These are phyloP conservation scores for Menidia menidia DNA, from an alignment of 2,797 vertebrate species.

Conservation along the genomic window DNA sequence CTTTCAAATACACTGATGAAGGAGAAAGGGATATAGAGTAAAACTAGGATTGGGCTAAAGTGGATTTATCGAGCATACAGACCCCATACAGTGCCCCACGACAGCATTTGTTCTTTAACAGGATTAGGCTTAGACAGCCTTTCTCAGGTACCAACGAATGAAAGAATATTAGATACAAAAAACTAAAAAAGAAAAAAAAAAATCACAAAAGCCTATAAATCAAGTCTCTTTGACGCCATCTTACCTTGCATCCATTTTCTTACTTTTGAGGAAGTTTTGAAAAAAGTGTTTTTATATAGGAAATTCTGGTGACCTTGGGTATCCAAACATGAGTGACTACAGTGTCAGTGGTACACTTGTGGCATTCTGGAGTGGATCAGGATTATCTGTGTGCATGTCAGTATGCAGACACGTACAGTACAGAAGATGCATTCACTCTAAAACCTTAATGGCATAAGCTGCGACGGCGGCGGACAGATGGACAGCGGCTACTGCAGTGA, in stretches of 20 bases:
- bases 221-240: neutral
- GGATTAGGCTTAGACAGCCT: constrained; percentile 54
- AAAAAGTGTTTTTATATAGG: neutral
- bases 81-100: constrained; percentile 13
- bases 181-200: neutral
- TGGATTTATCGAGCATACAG: neutral
- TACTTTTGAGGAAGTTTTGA: neutral
- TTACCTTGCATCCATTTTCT: neutral
- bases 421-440: constrained; percentile 28
- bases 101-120: constrained; percentile 47
- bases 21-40: neutral
- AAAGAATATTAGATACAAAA: neutral
- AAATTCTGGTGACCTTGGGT: neutral
- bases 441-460: constrained; percentile 59
- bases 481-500: constrained; percentile 17
- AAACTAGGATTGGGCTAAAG: neutral
- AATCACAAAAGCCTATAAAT: constrained; percentile 2
- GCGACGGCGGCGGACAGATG: constrained; percentile 49
- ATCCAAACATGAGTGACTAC: neutral
- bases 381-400: constrained; percentile 13
- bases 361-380: neutral
- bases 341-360: neutral
- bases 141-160: constrained; percentile 1
- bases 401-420: constrained; percentile 18
- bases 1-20: too few species aligned